These are phyloP conservation scores for Lagopus leucura DNA, from an alignment of 2,113 vertebrate genomes.

Conservation along the genomic window DNA sequence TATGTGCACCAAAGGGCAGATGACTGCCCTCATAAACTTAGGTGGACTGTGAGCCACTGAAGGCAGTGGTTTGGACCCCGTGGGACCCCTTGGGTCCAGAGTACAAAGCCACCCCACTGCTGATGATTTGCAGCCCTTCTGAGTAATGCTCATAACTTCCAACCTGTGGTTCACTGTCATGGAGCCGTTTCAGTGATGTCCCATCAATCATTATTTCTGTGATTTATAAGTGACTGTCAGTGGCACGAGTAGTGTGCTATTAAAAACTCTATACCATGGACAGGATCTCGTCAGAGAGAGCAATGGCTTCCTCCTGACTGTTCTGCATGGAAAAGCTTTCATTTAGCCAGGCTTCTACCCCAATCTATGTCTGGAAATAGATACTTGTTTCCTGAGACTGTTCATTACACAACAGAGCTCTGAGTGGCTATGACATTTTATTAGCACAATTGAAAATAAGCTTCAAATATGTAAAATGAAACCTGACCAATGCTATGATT, in stretches of 20 bases:
- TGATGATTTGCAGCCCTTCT: neutral
- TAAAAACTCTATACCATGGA: neutral
- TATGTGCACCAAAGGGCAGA: neutral
- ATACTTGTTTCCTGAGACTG: neutral
- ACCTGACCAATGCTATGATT: neutral
- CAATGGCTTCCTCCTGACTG: neutral
- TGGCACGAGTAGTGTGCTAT: rapidly evolving
- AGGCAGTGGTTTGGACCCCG: rapidly evolving
- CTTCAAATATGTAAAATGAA: neutral
- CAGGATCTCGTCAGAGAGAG: rapidly evolving
- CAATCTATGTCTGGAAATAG: neutral
- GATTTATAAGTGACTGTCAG: neutral
- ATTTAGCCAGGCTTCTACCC: neutral
- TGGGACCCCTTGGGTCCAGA: rapidly evolving
- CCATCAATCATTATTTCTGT: neutral
- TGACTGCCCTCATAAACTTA: rapidly evolving
- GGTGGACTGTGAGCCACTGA: rapidly evolving
- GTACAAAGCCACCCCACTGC: rapidly evolving
- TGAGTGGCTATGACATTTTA: neutral
- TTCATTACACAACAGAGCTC: neutral
- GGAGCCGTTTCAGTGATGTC: neutral
- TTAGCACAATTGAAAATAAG: neutral
- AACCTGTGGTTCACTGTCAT: neutral
- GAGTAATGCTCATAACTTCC: neutral
- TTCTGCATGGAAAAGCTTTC: conserved; percentile 4